Percentiles rank a stretch among this genome's conserved stretches.
Conservation (phyloP, 2,888 invertebrate species). For the Chirona hameri region DNA sequence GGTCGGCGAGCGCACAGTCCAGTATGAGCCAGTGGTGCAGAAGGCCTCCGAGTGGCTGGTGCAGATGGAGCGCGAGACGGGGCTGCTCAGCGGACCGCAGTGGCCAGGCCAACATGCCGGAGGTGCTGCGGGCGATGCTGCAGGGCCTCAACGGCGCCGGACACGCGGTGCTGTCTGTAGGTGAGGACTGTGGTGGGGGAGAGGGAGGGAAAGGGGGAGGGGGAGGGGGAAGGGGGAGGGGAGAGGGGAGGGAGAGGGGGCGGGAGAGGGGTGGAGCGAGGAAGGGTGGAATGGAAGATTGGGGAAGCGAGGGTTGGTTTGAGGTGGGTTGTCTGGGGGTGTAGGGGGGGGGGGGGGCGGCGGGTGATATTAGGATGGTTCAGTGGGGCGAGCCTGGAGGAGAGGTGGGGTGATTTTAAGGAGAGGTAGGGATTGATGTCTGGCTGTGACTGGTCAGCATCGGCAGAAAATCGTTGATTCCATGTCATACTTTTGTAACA, state of each 20-base stretch:
- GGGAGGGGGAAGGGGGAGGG: no score
- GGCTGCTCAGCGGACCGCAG: constrained; percentile 69
- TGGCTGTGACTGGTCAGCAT: no score
- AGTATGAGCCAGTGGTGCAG: constrained; percentile 90
- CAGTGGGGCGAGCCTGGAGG: no score
- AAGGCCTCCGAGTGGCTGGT: constrained; percentile 88
- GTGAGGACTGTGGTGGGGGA: not conserved
- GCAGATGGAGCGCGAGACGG: constrained; percentile 79
- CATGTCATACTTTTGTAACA: no score
- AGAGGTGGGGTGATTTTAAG: no score
- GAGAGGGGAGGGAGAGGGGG: not conserved
- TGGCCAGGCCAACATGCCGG: constrained; percentile 66
- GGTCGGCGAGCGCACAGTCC: constrained; percentile 79
- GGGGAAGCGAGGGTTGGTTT: not conserved
- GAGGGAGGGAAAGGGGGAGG: no score
- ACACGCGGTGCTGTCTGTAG: constrained; percentile 62
- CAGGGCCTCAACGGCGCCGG: constrained; percentile 76
- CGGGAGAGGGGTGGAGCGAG: no score
- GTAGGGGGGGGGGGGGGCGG: no score
- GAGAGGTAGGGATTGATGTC: no score
- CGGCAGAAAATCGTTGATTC: no score
- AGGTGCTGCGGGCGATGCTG: constrained; percentile 72
- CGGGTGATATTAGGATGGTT: no score
- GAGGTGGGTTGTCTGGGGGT: not conserved
- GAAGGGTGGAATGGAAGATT: not conserved